Conservation (phyloP, 2,113 vertebrate species). For the Crocuta crocuta region DNA sequence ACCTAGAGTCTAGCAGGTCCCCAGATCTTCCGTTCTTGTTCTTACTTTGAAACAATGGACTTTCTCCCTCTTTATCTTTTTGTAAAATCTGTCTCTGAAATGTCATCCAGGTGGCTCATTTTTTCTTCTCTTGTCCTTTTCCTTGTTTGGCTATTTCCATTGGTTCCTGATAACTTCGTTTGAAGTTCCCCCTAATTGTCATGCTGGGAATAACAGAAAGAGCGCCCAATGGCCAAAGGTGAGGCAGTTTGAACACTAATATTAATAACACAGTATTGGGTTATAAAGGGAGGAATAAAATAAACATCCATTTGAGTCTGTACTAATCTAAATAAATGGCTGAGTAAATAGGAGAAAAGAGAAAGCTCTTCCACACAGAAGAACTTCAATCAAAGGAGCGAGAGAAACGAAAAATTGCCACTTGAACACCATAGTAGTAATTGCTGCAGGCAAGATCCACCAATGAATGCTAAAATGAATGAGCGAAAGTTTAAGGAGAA, state of each 20-base stretch:
- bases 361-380: neutral
- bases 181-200: neutral
- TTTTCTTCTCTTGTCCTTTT: neutral
- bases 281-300: slow-evolving; percentile 27
- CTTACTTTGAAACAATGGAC: neutral
- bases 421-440: neutral
- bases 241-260: neutral
- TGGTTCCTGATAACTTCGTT: neutral
- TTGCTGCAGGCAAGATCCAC: neutral
- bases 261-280: neutral
- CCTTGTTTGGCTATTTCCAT: neutral
- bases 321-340: slow-evolving; percentile 44
- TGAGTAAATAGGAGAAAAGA: neutral
- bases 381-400: slow-evolving; percentile 22
- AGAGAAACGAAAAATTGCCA: neutral
- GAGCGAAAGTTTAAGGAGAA: neutral
- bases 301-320: neutral
- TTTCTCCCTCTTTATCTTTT: neutral
- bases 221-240: neutral
- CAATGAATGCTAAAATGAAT: neutral
- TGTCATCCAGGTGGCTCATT: neutral
- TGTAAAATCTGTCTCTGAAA: slow-evolving; percentile 5
- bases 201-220: neutral
- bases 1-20: neutral
- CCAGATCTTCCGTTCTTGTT: neutral